phyloP scores from a whole-genome alignment of 2,888 invertebrate genomes.

The Philhelius pedissequus region DNA sequence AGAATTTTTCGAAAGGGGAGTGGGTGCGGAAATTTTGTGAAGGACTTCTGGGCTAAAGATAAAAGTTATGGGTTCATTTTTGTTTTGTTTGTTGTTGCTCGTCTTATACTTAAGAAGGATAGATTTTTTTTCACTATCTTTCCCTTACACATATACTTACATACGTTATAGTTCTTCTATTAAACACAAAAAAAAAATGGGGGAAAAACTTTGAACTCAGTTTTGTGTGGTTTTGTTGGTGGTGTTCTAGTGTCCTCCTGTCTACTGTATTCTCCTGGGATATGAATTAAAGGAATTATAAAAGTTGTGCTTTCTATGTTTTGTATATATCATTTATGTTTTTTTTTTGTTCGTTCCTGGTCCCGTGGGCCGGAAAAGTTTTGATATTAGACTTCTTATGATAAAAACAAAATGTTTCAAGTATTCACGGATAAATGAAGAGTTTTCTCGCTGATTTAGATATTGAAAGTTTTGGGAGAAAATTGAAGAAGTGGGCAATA shows the following conservation, averaged over 20 bases:
- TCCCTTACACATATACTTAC: no score
- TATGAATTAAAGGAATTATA: slow-evolving; percentile 55
- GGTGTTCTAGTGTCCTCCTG: not conserved
- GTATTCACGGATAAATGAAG: not conserved
- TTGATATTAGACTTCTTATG: not conserved
- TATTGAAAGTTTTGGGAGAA: not conserved
- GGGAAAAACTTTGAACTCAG: not conserved
- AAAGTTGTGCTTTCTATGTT: slow-evolving; percentile 30
- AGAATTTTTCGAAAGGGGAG: not conserved
- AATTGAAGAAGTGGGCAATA: not conserved
- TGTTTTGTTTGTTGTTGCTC: not conserved
- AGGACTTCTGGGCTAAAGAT: slow-evolving; percentile 44
- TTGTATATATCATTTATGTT: not conserved
- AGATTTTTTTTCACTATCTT: not conserved
- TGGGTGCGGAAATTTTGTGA: slow-evolving; percentile 9
- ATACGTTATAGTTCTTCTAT: not conserved
- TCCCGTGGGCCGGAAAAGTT: not conserved
- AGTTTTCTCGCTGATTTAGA: not conserved
- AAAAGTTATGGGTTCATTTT: slow-evolving; percentile 62
- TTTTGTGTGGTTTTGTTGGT: not conserved
- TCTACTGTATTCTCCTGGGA: slow-evolving; percentile 33
- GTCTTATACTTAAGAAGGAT: not conserved
- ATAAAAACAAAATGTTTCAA: not conserved
- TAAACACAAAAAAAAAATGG: not conserved
- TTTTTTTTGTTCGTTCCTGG: not conserved